A percentile compares a stretch with the other conserved stretches of the same genome.
Conservation (phyloP, 30 jellyfish, hydroid and myxozoan genomes). For the Aurelia aurita region DNA sequence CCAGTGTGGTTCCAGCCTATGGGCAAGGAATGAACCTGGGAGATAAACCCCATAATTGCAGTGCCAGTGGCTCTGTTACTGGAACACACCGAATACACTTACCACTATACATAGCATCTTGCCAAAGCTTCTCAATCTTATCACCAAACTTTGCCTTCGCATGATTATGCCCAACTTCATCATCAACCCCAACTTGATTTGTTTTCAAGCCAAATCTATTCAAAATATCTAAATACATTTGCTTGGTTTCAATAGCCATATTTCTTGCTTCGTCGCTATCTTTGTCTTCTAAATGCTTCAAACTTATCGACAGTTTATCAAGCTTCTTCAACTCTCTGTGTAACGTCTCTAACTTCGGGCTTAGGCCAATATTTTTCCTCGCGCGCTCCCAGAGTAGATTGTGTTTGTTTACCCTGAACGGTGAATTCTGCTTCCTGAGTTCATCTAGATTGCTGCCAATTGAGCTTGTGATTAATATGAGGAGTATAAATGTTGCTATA, state of each 20-base stretch:
- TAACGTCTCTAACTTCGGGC: constrained; percentile 39
- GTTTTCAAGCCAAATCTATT: constrained; percentile 59
- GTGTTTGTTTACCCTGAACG: constrained; percentile 47
- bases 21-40: too few relatives aligned
- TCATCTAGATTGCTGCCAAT: background rate
- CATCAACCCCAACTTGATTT: constrained; percentile 1
- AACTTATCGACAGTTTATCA: constrained; percentile 48
- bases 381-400: constrained; percentile 75
- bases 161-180: constrained; percentile 15
- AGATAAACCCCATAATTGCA: too few relatives aligned
- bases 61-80: too few relatives aligned
- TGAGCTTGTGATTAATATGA: background rate
- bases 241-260: constrained; percentile 25
- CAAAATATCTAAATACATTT: constrained; percentile 40
- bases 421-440: constrained; percentile 9
- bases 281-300: constrained; percentile 49
- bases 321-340: constrained; percentile 55
- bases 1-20: too few relatives aligned
- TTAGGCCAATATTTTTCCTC: constrained; percentile 45
- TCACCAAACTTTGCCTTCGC: constrained; percentile 62
- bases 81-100: too few relatives aligned
- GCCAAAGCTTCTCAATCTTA: constrained; percentile 67
- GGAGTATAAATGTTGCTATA: background rate
- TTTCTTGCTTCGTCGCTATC: constrained; percentile 50
- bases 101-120: constrained; percentile 75